Percentiles rank a stretch among this genome's conserved stretches.
These are phyloP conservation scores for Micromesistius poutassou DNA, from an alignment of 2,797 vertebrate species.

Conservation along the genomic window DNA sequence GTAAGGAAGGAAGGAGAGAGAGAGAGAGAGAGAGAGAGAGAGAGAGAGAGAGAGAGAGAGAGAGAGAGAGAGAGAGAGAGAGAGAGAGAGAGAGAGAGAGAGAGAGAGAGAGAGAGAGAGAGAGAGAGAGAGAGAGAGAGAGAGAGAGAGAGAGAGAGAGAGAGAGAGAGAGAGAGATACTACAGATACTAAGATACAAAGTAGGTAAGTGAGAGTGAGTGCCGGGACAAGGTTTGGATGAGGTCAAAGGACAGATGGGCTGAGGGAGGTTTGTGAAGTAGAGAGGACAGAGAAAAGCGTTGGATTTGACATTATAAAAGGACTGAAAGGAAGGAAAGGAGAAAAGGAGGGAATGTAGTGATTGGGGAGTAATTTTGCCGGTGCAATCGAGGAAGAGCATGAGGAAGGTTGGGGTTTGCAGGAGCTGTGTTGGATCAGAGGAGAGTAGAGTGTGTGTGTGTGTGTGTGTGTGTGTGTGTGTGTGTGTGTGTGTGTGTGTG, in stretches of 20 bases:
- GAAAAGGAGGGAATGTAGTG: background rate
- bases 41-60: no score
- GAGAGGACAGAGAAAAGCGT: background rate
- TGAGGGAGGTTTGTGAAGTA: background rate
- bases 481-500: no score
- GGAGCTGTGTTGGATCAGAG: background rate
- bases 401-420: background rate
- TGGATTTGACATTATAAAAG: background rate
- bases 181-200: no score
- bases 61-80: no score
- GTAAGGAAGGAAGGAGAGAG: background rate
- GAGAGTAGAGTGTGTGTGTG: slow-evolving; percentile 40
- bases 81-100: no score
- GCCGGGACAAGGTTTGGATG: background rate
- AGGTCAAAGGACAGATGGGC: background rate
- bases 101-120: no score
- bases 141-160: no score
- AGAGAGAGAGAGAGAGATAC: background rate
- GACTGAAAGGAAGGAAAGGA: background rate
- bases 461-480: background rate
- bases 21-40: no score
- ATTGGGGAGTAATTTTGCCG: background rate
- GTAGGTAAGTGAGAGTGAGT: background rate
- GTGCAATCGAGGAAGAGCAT: background rate
- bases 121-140: no score